phyloP scores from a whole-genome alignment of 2,113 vertebrate genomes.

The Mesocricetus auratus region DNA sequence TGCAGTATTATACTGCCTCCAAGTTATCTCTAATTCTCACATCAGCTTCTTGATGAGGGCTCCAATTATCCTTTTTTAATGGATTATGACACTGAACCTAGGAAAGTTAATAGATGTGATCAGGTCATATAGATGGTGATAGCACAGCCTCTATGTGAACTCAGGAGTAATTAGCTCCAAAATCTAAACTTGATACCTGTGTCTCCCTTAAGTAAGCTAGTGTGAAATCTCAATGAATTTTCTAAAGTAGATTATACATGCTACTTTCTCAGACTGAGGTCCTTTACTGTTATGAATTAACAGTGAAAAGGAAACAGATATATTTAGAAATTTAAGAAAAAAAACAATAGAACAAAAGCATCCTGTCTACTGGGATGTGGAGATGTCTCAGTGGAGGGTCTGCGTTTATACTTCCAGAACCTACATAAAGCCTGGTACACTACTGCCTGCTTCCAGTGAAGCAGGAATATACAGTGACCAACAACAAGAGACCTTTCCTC shows the following conservation, averaged over 20 bases:
- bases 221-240: slow-evolving; percentile 37
- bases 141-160: background rate
- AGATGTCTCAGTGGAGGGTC: background rate
- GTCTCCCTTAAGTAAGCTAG: background rate
- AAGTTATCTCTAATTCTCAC: slow-evolving; percentile 18
- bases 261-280: background rate
- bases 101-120: background rate
- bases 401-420: background rate
- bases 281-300: background rate
- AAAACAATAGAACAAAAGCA: background rate
- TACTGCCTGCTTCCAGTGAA: background rate
- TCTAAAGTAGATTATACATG: slow-evolving; percentile 3
- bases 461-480: background rate
- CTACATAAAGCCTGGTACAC: background rate
- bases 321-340: background rate
- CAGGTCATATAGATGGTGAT: background rate
- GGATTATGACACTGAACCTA: slow-evolving; percentile 3
- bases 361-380: too few relatives aligned
- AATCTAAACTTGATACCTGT: background rate
- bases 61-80: slow-evolving; percentile 12
- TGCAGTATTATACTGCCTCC: background rate
- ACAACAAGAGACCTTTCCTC: background rate
- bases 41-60: background rate
- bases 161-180: slow-evolving; percentile 24
- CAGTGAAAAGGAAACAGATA: background rate